phyloP scores from a whole-genome alignment of 2,797 vertebrate species.

The Paramormyrops hopkinsi region DNA sequence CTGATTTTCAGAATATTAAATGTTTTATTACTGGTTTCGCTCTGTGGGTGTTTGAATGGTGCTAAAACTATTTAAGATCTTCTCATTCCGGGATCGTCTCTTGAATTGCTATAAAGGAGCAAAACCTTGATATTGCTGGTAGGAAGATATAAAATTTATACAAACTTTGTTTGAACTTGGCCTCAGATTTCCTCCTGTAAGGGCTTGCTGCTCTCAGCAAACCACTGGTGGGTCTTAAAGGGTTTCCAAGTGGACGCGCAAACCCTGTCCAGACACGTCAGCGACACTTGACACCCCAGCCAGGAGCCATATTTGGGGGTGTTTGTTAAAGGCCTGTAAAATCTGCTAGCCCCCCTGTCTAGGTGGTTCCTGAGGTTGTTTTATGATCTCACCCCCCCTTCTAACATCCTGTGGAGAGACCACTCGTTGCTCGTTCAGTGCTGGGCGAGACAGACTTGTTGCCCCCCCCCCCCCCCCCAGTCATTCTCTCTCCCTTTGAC shows the following conservation, averaged over 20 bases:
- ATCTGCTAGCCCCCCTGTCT: neutral
- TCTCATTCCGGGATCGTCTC: neutral
- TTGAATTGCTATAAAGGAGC: neutral
- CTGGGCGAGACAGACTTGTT: conserved; percentile 16
- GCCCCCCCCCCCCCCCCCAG: conserved; percentile 8
- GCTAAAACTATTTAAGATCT: neutral
- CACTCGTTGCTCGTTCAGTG: conserved; percentile 15
- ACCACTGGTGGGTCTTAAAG: neutral
- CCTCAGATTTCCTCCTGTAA: neutral
- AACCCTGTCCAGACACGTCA: conserved; percentile 18
- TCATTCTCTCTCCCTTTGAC: conserved; percentile 19
- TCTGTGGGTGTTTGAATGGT: neutral
- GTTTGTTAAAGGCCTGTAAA: conserved; percentile 44
- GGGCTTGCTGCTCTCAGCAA: neutral
- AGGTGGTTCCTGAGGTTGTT: neutral
- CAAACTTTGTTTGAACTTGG: neutral
- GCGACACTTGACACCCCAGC: conserved; percentile 17
- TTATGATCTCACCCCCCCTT: neutral
- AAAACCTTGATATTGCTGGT: neutral
- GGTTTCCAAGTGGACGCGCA: neutral
- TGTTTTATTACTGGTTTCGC: neutral
- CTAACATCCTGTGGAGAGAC: conserved; percentile 20
- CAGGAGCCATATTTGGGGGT: conserved; percentile 19
- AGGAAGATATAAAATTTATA: neutral
- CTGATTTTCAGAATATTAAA: neutral